A percentile compares a stretch with the other conserved stretches of the same genome.
phyloP scores from a whole-genome alignment of 2,797 vertebrate genomes.

The Squalus acanthias region DNA sequence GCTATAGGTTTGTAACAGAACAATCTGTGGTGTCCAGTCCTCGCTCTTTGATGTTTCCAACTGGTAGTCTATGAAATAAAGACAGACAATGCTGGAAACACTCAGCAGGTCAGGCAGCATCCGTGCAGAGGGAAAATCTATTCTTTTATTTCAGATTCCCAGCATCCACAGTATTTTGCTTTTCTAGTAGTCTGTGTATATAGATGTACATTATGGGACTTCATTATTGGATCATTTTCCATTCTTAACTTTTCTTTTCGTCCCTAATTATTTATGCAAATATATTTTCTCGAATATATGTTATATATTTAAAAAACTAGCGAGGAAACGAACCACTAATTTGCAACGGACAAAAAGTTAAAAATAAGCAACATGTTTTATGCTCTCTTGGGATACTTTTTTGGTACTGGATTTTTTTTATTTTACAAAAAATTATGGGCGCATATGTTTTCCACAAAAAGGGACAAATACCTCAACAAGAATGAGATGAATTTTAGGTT shows the following conservation, averaged over 20 bases:
- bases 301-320: neutral
- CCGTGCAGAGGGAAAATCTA: too few species aligned
- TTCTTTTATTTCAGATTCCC: neutral
- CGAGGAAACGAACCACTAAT: too few species aligned
- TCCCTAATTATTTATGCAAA: neutral
- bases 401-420: too few species aligned
- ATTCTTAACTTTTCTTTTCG: neutral
- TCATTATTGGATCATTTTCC: neutral
- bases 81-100: neutral
- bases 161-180: neutral
- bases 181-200: neutral
- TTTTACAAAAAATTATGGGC: too few species aligned
- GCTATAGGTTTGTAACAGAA: neutral
- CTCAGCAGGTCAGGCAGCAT: neutral
- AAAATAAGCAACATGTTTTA: neutral
- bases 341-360: neutral
- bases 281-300: neutral
- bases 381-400: neutral
- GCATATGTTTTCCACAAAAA: too few species aligned
- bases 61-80: neutral
- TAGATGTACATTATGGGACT: neutral
- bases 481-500: neutral
- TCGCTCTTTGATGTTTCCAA: neutral
- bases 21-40: neutral
- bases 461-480: too few species aligned